A percentile compares a stretch with the other conserved stretches of the same genome.
Evolutionary conservation across 2,888 invertebrate genomes (phyloP).

Genomic region (Scaptomyza polygonia): DNA sequence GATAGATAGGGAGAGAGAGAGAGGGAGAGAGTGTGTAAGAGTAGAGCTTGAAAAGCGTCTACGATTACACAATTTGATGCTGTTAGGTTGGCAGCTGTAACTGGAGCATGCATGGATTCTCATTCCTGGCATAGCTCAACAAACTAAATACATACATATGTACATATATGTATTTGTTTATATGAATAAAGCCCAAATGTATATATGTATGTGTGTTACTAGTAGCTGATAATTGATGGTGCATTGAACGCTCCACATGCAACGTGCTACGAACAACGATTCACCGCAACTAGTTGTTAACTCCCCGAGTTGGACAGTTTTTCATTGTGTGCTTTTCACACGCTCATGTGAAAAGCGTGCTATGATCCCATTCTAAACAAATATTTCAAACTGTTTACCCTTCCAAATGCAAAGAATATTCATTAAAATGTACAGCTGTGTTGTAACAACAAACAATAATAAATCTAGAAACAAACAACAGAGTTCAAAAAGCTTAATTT

Average conservation of each 20-base stretch:
- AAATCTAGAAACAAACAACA: background rate
- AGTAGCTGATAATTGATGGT: constrained; percentile 14
- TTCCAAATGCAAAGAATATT: constrained; percentile 25
- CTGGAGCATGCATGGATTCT: constrained; percentile 56
- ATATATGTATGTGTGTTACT: background rate
- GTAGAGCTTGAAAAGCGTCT: constrained; percentile 17
- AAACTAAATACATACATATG: background rate
- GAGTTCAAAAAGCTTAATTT: constrained; percentile 3
- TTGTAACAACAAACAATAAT: too few species aligned
- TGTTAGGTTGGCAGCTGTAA: constrained; percentile 48
- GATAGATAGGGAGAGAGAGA: background rate
- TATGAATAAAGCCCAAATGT: background rate
- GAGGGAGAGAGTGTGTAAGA: background rate
- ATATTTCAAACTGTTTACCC: constrained; percentile 69
- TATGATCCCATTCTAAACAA: constrained; percentile 55
- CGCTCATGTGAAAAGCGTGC: constrained; percentile 74
- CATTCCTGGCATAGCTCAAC: constrained; percentile 49
- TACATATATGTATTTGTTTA: too few species aligned
- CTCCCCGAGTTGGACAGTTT: constrained; percentile 2
- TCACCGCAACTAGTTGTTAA: constrained; percentile 16
- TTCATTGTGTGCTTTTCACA: constrained; percentile 68
- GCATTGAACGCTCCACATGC: constrained; percentile 51
- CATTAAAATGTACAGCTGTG: constrained; percentile 6
- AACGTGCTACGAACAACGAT: constrained; percentile 1
- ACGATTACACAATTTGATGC: constrained; percentile 41